A percentile compares a stretch with the other conserved stretches of the same genome.
These are phyloP conservation scores for Mystacides longicornis DNA, from an alignment of 2,888 invertebrate species.

Conservation along the genomic window DNA sequence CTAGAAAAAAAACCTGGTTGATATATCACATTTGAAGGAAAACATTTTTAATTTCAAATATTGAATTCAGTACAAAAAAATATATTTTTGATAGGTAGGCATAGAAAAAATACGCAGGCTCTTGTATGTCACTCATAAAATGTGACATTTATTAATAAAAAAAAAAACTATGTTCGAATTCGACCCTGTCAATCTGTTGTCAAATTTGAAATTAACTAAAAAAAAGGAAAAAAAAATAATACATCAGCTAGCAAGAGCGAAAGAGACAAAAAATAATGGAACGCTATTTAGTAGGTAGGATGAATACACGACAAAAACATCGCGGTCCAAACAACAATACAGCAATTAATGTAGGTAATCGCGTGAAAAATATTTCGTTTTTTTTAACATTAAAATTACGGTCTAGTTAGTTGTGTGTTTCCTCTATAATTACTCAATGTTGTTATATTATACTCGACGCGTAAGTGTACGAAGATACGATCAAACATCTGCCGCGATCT, in stretches of 20 bases:
- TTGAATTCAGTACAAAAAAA: no score
- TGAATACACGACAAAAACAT: background rate
- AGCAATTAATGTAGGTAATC: no score
- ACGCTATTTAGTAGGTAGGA: background rate
- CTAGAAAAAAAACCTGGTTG: no score
- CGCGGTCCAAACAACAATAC: no score
- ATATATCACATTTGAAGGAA: no score
- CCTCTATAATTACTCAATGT: conserved; percentile 1
- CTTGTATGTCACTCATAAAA: no score
- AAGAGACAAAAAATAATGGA: background rate
- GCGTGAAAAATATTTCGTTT: conserved; percentile 1
- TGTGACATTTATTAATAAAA: no score
- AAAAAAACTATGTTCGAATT: no score
- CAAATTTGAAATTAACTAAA: background rate
- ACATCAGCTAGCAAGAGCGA: no score
- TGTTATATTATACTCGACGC: background rate
- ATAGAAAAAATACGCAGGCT: no score
- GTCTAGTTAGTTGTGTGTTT: background rate
- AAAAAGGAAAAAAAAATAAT: background rate
- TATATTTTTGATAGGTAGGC: no score
- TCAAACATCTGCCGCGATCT: background rate
- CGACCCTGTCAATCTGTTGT: background rate
- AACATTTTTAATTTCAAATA: no score
- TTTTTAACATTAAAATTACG: background rate
- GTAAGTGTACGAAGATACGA: background rate